Percentiles rank a stretch among this genome's conserved stretches.
Conservation (phyloP, 2,113 vertebrate genomes). For the Bungarus multicinctus region DNA sequence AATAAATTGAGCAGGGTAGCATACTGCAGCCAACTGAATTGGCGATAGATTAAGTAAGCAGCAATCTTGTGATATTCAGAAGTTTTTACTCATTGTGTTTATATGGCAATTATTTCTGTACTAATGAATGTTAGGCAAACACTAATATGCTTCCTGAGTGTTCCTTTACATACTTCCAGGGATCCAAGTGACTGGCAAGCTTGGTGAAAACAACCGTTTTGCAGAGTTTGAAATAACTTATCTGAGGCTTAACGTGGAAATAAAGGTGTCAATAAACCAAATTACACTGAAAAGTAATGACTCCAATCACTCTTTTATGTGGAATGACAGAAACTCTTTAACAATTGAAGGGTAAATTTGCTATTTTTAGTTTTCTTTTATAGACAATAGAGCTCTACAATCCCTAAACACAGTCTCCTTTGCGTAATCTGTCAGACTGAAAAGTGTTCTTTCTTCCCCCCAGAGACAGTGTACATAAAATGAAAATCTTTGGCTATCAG, state of each 20-base stretch:
- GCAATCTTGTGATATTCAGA: background rate
- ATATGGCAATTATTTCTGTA: background rate
- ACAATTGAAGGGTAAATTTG: constrained; percentile 45
- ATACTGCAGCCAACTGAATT: background rate
- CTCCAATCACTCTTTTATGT: background rate
- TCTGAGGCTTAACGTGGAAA: background rate
- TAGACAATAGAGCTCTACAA: background rate
- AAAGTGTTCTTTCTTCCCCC: background rate
- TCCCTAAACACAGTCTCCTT: background rate
- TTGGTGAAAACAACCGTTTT: constrained; percentile 43
- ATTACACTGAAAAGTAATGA: constrained; percentile 34
- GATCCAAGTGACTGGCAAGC: constrained; percentile 53
- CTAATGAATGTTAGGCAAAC: background rate
- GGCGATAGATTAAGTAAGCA: background rate
- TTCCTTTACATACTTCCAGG: constrained; percentile 47
- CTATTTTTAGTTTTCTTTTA: background rate
- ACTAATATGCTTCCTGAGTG: background rate
- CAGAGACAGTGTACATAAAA: background rate
- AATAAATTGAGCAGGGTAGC: background rate
- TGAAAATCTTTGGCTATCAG: background rate
- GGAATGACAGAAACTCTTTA: constrained; percentile 3
- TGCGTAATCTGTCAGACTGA: background rate
- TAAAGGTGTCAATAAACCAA: background rate
- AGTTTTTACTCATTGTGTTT: background rate
- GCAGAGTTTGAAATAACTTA: constrained; percentile 56